Evolutionary conservation across 2,113 vertebrate genomes (phyloP).

Genomic region (Lampris megalopsis): DNA sequence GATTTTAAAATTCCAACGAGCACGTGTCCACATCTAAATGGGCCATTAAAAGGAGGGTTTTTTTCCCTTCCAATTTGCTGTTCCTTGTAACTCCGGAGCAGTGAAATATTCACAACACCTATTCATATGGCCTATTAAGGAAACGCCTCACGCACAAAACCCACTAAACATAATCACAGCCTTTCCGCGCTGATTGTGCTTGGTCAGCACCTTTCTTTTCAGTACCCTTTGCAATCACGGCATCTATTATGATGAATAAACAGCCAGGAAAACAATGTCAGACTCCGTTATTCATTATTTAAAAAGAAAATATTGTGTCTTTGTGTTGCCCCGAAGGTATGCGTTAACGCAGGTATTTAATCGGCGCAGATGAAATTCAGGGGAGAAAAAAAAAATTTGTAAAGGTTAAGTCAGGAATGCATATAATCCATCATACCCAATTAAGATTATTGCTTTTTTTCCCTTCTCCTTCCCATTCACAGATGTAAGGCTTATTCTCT

Average conservation of each 20-base stretch:
- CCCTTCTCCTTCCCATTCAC: not conserved
- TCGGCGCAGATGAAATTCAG: not conserved
- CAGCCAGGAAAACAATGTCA: slow-evolving; percentile 11
- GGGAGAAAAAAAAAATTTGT: not conserved
- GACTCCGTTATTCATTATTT: slow-evolving; percentile 31
- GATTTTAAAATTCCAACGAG: no score
- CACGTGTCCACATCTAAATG: no score
- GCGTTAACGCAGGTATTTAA: slow-evolving; percentile 2
- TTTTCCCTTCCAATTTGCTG: not conserved
- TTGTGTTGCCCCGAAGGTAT: slow-evolving; percentile 10
- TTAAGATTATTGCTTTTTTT: not conserved
- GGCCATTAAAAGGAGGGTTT: no score
- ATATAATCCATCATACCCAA: slow-evolving; percentile 15
- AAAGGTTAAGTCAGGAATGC: not conserved
- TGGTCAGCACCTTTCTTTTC: slow-evolving; percentile 3
- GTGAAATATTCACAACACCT: slow-evolving; percentile 31
- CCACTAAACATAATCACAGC: not conserved
- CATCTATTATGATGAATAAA: slow-evolving; percentile 30
- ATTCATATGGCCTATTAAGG: slow-evolving; percentile 18
- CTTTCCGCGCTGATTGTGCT: not conserved
- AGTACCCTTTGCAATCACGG: slow-evolving; percentile 23
- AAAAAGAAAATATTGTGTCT: slow-evolving; percentile 14
- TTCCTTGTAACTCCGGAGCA: slow-evolving; percentile 33
- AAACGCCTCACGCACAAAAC: not conserved
- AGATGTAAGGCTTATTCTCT: not conserved